These are phyloP conservation scores for Silurus meridionalis DNA, from an alignment of 2,113 vertebrate species.

Conservation along the genomic window DNA sequence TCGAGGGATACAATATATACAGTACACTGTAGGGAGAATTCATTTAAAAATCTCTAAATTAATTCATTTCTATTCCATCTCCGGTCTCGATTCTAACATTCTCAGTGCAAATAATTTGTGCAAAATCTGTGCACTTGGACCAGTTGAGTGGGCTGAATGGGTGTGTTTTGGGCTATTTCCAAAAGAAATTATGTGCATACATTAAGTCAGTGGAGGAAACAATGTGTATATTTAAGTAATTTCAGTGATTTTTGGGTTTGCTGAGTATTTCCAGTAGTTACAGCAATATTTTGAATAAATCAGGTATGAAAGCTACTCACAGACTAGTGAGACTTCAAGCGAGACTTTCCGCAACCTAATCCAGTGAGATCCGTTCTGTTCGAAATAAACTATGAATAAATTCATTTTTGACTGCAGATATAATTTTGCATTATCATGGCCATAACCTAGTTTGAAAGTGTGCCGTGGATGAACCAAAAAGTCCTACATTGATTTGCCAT, in stretches of 20 bases:
- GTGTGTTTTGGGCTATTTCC: not conserved
- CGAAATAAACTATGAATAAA: not conserved
- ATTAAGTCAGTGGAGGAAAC: not conserved
- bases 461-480: not conserved
- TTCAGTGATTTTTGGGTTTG: not conserved
- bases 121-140: not conserved
- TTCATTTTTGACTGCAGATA: not conserved
- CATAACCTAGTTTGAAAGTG: not conserved
- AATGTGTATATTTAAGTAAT: not conserved
- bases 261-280: not conserved
- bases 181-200: not conserved
- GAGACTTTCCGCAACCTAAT: not conserved
- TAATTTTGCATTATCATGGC: not conserved
- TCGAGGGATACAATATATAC: not conserved
- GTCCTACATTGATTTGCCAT: not conserved
- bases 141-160: not conserved
- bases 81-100: not conserved
- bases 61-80: not conserved
- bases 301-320: not conserved
- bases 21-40: not conserved
- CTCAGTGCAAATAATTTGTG: not conserved
- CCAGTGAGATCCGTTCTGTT: not conserved
- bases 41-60: not conserved
- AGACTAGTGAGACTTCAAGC: not conserved
- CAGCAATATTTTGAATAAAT: not conserved